Evolutionary conservation across 2,797 vertebrate species (phyloP), one percentile per base, ranked within the genome.

Genomic region (Lutjanus campechanus): DNA sequence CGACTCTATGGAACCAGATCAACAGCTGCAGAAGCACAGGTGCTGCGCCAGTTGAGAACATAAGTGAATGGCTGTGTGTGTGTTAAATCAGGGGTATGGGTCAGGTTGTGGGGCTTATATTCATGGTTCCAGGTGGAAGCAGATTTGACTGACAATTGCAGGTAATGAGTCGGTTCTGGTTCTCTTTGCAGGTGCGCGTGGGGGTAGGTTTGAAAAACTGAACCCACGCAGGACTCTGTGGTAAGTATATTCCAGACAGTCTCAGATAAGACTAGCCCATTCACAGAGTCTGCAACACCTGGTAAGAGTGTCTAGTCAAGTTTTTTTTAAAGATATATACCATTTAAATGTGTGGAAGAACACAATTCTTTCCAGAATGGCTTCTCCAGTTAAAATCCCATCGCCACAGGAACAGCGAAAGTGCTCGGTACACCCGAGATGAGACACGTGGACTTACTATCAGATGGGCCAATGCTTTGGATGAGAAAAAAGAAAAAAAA

Each of bases 391-490:
- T 63, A 47, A 78, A 76, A 58, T 58, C n/a, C 20, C 22, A 55
- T 19, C 10, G 58, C 68, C 56, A 73, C 3, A 22, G 25, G 1
- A 66, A 47, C 29, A 41, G 20, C 1, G 22, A n/a, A 67, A 29
- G 60, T 25, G 12, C 43, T 36, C 67, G 20, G 66, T 41, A 43
- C 17, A 20, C 40, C 13, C 9, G 11, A 54, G 11, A 60, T 59
- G 43, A 41, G 46, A 66, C 20, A 46, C 10, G 79, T 4, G 7
- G 20, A 36, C 47, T 8, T 12, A 77, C 49, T n/a, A 49, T 41
- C 56, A 77, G 63, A 76, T 60, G 43, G 41, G 53, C 11, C 17
- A 49, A 77, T 51, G 53, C 9, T 67, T 46, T 53, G 68, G 79
- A 66, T 65, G 7, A 53, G 13, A 65, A 17, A 36, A 36, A 36